Base-by-base conservation (phyloP, 2,797 vertebrate species). In the Tarsius wallacei region DNA sequence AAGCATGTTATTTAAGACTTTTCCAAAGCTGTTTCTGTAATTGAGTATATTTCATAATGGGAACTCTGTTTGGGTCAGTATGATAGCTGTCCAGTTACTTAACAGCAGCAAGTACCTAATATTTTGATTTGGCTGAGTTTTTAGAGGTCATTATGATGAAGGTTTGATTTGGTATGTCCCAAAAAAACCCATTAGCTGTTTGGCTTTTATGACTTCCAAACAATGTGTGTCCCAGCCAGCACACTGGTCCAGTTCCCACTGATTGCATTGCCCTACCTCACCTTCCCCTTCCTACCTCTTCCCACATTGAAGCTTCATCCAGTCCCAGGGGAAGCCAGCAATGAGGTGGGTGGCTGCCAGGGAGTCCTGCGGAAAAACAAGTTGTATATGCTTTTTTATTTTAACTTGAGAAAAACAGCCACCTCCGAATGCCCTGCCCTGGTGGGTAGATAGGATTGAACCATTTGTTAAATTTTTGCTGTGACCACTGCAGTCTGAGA, bases 81-180 rank as follows among this genome's bases (percentile, higher is more conserved):
- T 70, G 26, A 36, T 85, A 47, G 6, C 71, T 59, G 7, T 68
- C 55, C 85, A 76, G 61, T 77, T 95, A 55, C 31, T 64, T 83
- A n/a, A 59, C 57, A 71, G 19, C 42, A 85, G 28, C 31, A 85
- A 85, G 31, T 73, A 91, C 21, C 17, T 90, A 63, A 47, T 78
- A 59, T 68, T 96, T 93, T 82, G 3, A 86, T 66, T 83, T 76
- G 59, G 19, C 64, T 80, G 1, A 42, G 42, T 14, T 78, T 91
- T 88, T 70, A 82, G 59, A 68, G 47, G 28, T 86, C 47, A 88
- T 98, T 91, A 80, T 76, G 22, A 14, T 90, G 68, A 94, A 93
- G 47, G 53, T 76, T 97, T 82, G 33, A 94, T 64, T 94, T 93
- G 14, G 71, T 57, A 15, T 17, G 73, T 82, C n/a, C 33, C 76